Base-by-base conservation (phyloP, 2,113 vertebrate genomes). In the Pelvicachromis taeniatus region DNA sequence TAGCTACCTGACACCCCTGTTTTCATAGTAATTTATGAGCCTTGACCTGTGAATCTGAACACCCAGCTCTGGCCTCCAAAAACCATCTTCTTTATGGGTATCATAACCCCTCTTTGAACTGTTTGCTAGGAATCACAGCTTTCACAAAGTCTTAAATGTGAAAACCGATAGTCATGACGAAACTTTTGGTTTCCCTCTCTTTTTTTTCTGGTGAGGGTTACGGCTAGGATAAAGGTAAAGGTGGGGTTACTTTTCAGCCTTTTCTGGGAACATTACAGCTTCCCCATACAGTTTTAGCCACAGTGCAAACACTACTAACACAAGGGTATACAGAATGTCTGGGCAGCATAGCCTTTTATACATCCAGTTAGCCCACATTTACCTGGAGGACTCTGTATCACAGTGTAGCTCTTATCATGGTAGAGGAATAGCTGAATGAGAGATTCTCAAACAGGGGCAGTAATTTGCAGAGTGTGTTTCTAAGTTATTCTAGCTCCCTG, bases 401-500 rank as follows among this genome's bases (percentile, higher is more conserved):
- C 53, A 87, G 26, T 55, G 85, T 17, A 54, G 56, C 84, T 78
- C 83, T 77, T 23, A 52, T 84, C 75, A 8, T 78, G 81, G 77
- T 85, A 70, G 73, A 80, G 45, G 80, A 91, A 88, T 73, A 89
- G 85, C 91, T 87, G 91, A 92, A 89, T 85, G 90, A 90, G 85
- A 90, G 88, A 93, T 93, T 92, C 91, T 92, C 91, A 91, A 89
- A 94, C 87, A 86, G 81, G 88, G 82, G 86, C 88, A 89, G 89
- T 95, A 84, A 95, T 95, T 95, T 92, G 91, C 90, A 79, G 92
- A 90, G 91, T 94, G 93, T 93, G 93, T 93, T 94, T 93, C 90
- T 93, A 94, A 95, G 95, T 94, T 95, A 94, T 95, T 94, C 93
- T 91, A 89, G 92, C 95, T 93, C 95, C 95, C 91, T 58, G 88